These are phyloP conservation scores for Globodera rostochiensis DNA, from an alignment of 1,140 invertebrate species.

Conservation along the genomic window DNA sequence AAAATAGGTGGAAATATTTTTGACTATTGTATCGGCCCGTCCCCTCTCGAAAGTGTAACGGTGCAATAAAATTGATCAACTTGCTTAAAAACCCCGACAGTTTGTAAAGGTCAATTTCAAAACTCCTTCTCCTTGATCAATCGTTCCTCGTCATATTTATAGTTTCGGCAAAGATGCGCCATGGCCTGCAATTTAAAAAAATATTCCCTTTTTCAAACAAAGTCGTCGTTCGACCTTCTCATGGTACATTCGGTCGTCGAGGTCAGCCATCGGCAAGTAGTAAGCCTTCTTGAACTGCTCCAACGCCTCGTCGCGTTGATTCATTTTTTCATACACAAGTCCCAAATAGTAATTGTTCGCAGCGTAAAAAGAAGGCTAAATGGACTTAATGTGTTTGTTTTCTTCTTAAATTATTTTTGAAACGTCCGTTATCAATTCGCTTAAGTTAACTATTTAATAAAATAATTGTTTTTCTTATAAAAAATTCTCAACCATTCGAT, in stretches of 20 bases:
- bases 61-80: not conserved
- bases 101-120: not conserved
- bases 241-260: constrained; percentile 54
- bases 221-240: constrained; percentile 41
- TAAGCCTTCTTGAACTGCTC: constrained; percentile 56
- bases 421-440: too few relatives aligned
- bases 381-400: constrained; percentile 43
- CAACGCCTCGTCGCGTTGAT: constrained; percentile 50
- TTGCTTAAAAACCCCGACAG: not conserved
- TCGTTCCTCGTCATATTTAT: constrained; percentile 3
- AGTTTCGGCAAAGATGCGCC: not conserved
- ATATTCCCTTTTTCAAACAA: not conserved
- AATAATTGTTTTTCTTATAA: too few relatives aligned
- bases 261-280: constrained; percentile 53
- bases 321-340: constrained; percentile 52
- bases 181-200: not conserved
- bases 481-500: too few relatives aligned
- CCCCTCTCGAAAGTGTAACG: too few relatives aligned
- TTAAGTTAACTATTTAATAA: too few relatives aligned
- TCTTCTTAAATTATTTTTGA: too few relatives aligned
- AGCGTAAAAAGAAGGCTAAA: constrained; percentile 61
- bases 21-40: not conserved
- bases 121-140: not conserved
- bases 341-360: constrained; percentile 60
- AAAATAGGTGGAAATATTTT: not conserved